Evolutionary conservation across 1,140 invertebrate species (phyloP).

Genomic region (Microvelia longipes): DNA sequence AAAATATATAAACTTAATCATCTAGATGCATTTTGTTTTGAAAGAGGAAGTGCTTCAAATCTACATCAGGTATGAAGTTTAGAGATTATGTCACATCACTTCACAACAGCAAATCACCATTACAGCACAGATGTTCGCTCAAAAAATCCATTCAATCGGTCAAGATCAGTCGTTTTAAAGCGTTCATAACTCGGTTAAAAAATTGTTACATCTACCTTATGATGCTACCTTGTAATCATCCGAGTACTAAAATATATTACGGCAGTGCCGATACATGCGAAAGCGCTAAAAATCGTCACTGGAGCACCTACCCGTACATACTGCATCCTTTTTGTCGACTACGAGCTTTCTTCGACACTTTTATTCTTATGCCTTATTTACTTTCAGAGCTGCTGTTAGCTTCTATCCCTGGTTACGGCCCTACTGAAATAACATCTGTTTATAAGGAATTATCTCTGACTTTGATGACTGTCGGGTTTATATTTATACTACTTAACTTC

Average conservation of each 20-base stretch:
- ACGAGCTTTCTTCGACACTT: not conserved
- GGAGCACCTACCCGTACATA: not conserved
- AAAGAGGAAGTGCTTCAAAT: no score
- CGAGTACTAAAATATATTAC: not conserved
- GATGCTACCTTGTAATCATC: not conserved
- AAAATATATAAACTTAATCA: no score
- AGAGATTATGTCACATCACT: not conserved
- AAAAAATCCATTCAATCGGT: not conserved
- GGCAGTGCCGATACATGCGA: not conserved
- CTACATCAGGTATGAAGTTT: no score
- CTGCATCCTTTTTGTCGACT: not conserved
- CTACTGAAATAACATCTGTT: not conserved
- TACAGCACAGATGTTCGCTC: not conserved
- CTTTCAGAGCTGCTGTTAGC: not conserved
- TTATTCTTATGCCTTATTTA: not conserved
- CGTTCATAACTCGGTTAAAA: not conserved
- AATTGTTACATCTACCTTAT: not conserved
- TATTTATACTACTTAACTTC: not conserved
- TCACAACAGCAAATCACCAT: not conserved
- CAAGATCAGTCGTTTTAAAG: not conserved
- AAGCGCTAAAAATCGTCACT: not conserved
- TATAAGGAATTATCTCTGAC: not conserved
- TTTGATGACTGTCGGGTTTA: not conserved
- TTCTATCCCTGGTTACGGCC: not conserved
- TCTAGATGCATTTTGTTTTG: no score